Percentiles rank a stretch among this genome's conserved stretches.
Conservation (phyloP, 2,888 invertebrate species). For the Morpho helenor region DNA sequence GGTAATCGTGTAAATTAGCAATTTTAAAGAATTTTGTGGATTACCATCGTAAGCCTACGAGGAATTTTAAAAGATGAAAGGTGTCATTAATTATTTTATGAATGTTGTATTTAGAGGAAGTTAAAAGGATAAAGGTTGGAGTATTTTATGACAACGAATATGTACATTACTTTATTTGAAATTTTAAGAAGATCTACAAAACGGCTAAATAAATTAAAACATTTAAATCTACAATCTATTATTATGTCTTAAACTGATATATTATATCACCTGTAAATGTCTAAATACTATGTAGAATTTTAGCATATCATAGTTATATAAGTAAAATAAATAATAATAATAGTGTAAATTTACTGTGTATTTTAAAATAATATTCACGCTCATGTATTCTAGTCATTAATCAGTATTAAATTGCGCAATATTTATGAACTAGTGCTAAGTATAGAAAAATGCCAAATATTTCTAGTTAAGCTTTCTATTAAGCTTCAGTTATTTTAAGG, state of each 20-base stretch:
- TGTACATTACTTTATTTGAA: constrained; percentile 7
- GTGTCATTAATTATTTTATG: neutral
- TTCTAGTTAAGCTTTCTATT: constrained; percentile 16
- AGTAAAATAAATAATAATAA: constrained; percentile 2
- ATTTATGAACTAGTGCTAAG: neutral
- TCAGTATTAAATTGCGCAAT: constrained; percentile 14
- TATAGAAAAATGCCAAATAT: constrained; percentile 23
- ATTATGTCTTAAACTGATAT: neutral
- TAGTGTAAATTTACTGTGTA: neutral
- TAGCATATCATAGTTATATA: constrained; percentile 28
- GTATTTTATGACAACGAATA: constrained; percentile 27
- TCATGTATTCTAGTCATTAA: constrained; percentile 18
- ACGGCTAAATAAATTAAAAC: constrained; percentile 25
- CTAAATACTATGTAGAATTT: constrained; percentile 21
- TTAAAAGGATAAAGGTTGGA: neutral
- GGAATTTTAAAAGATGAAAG: neutral
- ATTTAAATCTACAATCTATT: constrained; percentile 5
- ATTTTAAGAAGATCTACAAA: constrained; percentile 22
- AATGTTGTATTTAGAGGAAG: neutral
- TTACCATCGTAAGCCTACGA: neutral
- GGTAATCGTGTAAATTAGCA: neutral
- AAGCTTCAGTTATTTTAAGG: constrained; percentile 29
- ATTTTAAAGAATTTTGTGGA: neutral
- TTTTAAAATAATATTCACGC: constrained; percentile 4
- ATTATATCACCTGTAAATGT: constrained; percentile 16